Evolutionary conservation across 1,140 invertebrate species (phyloP).

Genomic region (Drosophila ficusphila): DNA sequence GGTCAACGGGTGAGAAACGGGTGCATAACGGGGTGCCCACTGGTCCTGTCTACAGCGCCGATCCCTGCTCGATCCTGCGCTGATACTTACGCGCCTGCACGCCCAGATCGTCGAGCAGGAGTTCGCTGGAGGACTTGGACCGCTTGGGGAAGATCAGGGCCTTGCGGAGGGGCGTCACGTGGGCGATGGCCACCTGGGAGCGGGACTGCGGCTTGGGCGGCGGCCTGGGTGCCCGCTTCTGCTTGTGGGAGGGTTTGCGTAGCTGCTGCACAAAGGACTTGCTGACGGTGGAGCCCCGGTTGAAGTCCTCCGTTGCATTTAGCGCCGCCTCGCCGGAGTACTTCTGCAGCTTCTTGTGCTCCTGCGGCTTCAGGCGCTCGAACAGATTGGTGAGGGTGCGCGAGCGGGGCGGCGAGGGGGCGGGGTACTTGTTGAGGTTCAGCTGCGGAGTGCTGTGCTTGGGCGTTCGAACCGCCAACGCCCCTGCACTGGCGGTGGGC

Average conservation of each 20-base stretch:
- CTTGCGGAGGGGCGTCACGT: constrained; percentile 67
- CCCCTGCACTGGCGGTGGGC: constrained; percentile 28
- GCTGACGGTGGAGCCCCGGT: constrained; percentile 79
- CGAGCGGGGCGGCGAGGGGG: constrained; percentile 63
- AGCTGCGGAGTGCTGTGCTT: constrained; percentile 61
- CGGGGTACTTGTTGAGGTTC: constrained; percentile 57
- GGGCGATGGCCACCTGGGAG: constrained; percentile 55
- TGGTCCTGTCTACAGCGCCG: constrained; percentile 49
- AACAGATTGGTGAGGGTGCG: constrained; percentile 73
- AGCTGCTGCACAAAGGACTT: constrained; percentile 82
- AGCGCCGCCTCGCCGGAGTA: constrained; percentile 62
- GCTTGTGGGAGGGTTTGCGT: constrained; percentile 59
- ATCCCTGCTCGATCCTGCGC: constrained; percentile 57
- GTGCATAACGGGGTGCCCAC: constrained; percentile 26
- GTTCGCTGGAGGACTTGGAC: constrained; percentile 73
- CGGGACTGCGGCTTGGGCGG: constrained; percentile 70
- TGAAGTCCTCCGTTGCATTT: constrained; percentile 61
- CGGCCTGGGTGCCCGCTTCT: constrained; percentile 63
- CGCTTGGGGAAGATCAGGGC: constrained; percentile 73
- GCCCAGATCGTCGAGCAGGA: constrained; percentile 71
- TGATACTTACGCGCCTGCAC: constrained; percentile 78
- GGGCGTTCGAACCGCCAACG: constrained; percentile 53
- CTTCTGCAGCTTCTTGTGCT: constrained; percentile 63
- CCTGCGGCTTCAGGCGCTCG: constrained; percentile 70
- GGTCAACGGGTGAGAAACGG: constrained; percentile 45